phyloP scores from a whole-genome alignment of 1,140 invertebrate genomes.

The Mya arenaria region DNA sequence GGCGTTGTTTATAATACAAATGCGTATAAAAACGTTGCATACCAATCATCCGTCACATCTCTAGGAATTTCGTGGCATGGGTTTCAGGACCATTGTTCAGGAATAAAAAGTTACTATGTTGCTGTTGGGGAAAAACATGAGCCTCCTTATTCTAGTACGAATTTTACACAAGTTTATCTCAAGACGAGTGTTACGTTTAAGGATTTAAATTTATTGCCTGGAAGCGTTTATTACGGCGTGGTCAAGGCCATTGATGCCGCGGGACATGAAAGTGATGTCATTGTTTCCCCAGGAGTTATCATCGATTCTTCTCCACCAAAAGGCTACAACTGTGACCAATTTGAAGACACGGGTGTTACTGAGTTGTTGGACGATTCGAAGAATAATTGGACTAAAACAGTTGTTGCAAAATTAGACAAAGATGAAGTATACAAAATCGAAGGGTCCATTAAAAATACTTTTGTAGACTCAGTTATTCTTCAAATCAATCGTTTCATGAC shows the following conservation, averaged over 20 bases:
- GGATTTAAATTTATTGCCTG: slow-evolving; percentile 22
- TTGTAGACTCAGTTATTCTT: background rate
- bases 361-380: no score
- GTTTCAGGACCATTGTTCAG: slow-evolving; percentile 56
- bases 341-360: background rate
- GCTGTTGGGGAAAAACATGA: slow-evolving; percentile 19
- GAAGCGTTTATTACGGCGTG: slow-evolving; percentile 22
- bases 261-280: slow-evolving; percentile 34
- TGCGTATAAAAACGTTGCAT: slow-evolving; percentile 3
- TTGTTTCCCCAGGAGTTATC: slow-evolving; percentile 4
- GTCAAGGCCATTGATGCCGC: slow-evolving; percentile 56
- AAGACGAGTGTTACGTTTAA: slow-evolving; percentile 14
- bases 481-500: background rate
- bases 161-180: slow-evolving; percentile 16
- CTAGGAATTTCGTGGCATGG: slow-evolving; percentile 60
- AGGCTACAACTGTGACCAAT: slow-evolving; percentile 32
- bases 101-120: slow-evolving; percentile 41
- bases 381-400: no score
- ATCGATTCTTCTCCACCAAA: slow-evolving; percentile 52
- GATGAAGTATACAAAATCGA: background rate
- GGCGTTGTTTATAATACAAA: slow-evolving; percentile 59
- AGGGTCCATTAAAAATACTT: background rate
- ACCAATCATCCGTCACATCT: slow-evolving; percentile 37
- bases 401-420: background rate
- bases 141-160: background rate